These are phyloP conservation scores for Cynopterus sphinx DNA, from an alignment of 2,797 vertebrate genomes.

Conservation along the genomic window DNA sequence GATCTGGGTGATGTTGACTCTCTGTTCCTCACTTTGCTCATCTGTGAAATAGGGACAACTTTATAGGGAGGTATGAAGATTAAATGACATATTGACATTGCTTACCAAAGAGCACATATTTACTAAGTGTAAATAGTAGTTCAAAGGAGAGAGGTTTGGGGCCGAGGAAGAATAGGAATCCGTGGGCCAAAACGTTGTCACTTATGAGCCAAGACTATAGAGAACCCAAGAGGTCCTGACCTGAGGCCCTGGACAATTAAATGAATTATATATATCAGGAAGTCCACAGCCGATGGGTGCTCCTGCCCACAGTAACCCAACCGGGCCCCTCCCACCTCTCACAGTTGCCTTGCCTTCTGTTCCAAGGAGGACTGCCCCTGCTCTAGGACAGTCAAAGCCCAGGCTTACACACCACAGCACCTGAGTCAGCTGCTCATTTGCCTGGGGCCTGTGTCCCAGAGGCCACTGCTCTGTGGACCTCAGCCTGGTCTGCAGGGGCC, in stretches of 20 bases:
- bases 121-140: neutral
- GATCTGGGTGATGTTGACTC: neutral
- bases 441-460: slow-evolving; percentile 46
- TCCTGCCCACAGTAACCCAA: neutral
- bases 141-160: neutral
- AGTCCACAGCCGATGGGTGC: neutral
- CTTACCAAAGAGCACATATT: neutral
- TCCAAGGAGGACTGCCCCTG: neutral
- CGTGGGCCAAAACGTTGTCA: neutral
- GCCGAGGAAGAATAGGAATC: neutral
- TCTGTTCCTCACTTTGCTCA: neutral
- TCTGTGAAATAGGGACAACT: neutral
- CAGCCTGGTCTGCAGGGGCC: slow-evolving; percentile 55
- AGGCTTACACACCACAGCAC: slow-evolving; percentile 40
- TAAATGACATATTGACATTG: neutral
- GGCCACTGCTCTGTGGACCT: slow-evolving; percentile 58
- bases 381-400: slow-evolving; percentile 62
- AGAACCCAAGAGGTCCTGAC: neutral
- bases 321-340: neutral
- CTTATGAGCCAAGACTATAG: neutral
- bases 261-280: neutral
- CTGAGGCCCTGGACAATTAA: neutral
- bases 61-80: neutral
- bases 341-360: slow-evolving; percentile 37
- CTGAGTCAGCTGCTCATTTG: slow-evolving; percentile 61